Conservation (phyloP, 2,797 vertebrate genomes). For the Neopelma chrysocephalum region DNA sequence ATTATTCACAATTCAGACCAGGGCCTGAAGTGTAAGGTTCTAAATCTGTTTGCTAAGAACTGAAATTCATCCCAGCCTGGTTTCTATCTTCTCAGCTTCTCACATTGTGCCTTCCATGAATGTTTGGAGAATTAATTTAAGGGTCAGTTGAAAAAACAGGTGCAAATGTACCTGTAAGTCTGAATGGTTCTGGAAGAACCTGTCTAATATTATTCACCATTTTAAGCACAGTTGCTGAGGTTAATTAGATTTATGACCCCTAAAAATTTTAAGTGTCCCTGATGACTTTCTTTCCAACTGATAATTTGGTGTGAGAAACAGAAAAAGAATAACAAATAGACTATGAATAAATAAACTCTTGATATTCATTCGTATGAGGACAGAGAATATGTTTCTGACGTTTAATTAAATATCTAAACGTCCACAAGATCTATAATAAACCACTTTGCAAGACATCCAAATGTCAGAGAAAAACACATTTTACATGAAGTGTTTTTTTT, state of each 20-base stretch:
- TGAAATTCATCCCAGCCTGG: background rate
- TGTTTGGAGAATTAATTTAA: slow-evolving; percentile 58
- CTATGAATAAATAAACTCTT: slow-evolving; percentile 64
- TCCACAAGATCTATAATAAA: slow-evolving; percentile 75
- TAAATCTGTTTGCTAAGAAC: background rate
- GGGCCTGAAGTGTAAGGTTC: background rate
- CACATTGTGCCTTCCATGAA: background rate
- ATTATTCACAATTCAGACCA: background rate
- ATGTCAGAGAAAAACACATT: slow-evolving; percentile 72
- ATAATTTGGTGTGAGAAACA: slow-evolving; percentile 71
- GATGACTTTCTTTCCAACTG: slow-evolving; percentile 72
- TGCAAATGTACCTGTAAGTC: slow-evolving; percentile 16
- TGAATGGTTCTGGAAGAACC: slow-evolving; percentile 26
- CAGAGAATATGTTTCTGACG: slow-evolving; percentile 71
- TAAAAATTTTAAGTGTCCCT: slow-evolving; percentile 72
- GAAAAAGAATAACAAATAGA: slow-evolving; percentile 75
- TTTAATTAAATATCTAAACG: slow-evolving; percentile 79
- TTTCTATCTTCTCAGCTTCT: background rate
- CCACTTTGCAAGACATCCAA: slow-evolving; percentile 72
- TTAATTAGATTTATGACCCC: slow-evolving; percentile 80
- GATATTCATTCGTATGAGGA: slow-evolving; percentile 51
- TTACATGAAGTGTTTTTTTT: slow-evolving; percentile 37
- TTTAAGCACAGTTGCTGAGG: slow-evolving; percentile 69
- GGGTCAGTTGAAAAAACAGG: slow-evolving; percentile 44
- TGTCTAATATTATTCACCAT: slow-evolving; percentile 40